Base-by-base conservation (phyloP, 1,140 invertebrate genomes). In the Hirudo medicinalis region DNA sequence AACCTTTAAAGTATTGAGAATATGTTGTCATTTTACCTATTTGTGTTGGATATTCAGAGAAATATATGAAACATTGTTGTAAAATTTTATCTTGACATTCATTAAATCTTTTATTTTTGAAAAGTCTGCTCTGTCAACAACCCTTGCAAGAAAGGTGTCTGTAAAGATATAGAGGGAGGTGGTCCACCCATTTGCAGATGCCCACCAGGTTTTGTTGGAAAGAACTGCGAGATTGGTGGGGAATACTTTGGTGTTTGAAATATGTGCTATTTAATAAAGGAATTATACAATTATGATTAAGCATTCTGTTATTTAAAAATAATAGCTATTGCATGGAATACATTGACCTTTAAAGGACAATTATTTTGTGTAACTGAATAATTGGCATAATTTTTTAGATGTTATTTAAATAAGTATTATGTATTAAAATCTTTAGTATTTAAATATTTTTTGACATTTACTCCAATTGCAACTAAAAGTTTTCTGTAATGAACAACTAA, bases 151-250 rank as follows among this genome's bases (percentile, higher is more conserved):
- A 63, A 63, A 22, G 57, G 57, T 13, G 29, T 32, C 29, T 63
- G 57, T n/a, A 63, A 25, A 25, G 57, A 63, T 32, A 15, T 63
- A n/a, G 29, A 25, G 19, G 29, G 29, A 22, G 29, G 57, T 32
- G 22, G 22, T 22, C 22, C 22, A 25, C 57, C 57, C 11, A 63
- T 63, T 20, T 63, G 57, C 57, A 63, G 29, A 11, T 63, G 57
- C 17, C 29, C 29, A 32, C 22, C 57, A 25, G 57, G 57, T 63
- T 13, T 63, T 63, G 57, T 32, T 63, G 57, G 57, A 63, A 63
- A 63, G 29, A 25, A 25, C 20, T 63, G 57, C 29, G 57, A 63
- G 29, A 25, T 25, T 19, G 29, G 57, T 63, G 9, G 43, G 43
- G 11, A 49, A 0, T 6, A 11, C 40, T 40, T 40, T 11, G 4